A percentile compares a stretch with the other conserved stretches of the same genome.
Evolutionary conservation across 2,113 vertebrate genomes (phyloP).

Genomic region (Aepyceros melampus): DNA sequence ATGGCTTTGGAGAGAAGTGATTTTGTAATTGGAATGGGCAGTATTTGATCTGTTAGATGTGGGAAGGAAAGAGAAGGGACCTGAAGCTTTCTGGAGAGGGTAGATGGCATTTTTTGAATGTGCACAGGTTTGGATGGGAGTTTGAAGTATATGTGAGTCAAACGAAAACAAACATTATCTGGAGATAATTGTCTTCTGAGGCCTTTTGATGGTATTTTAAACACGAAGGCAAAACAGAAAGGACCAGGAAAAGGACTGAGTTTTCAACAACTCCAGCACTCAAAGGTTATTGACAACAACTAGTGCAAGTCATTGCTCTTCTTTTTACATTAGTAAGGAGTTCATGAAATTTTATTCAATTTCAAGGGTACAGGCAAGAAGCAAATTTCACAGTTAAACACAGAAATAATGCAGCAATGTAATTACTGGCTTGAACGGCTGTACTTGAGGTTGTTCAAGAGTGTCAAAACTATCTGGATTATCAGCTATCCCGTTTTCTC

Average conservation of each 20-base stretch:
- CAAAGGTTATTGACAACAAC: neutral
- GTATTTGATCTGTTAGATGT: neutral
- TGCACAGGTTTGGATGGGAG: neutral
- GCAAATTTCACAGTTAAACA: conserved; percentile 16
- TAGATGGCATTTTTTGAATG: neutral
- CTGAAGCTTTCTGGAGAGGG: neutral
- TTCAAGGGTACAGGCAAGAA: conserved; percentile 48
- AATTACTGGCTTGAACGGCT: conserved; percentile 8
- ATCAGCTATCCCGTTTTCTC: neutral
- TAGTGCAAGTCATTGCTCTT: neutral
- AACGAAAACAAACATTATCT: neutral
- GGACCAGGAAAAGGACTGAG: neutral
- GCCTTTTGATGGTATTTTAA: neutral
- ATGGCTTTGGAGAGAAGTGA: neutral
- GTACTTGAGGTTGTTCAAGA: conserved; percentile 11
- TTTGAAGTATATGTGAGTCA: neutral
- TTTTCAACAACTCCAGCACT: neutral
- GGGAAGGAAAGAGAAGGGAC: neutral
- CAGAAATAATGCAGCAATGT: conserved; percentile 15
- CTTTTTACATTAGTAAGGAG: conserved; percentile 20
- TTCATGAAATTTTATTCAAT: conserved; percentile 53
- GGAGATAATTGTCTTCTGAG: neutral
- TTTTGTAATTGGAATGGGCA: neutral
- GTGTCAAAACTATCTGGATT: conserved; percentile 5
- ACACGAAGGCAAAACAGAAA: neutral